Percentiles rank a stretch among this genome's conserved stretches.
phyloP scores from a whole-genome alignment of 2,113 vertebrate genomes.

The Hepsetus odoe region DNA sequence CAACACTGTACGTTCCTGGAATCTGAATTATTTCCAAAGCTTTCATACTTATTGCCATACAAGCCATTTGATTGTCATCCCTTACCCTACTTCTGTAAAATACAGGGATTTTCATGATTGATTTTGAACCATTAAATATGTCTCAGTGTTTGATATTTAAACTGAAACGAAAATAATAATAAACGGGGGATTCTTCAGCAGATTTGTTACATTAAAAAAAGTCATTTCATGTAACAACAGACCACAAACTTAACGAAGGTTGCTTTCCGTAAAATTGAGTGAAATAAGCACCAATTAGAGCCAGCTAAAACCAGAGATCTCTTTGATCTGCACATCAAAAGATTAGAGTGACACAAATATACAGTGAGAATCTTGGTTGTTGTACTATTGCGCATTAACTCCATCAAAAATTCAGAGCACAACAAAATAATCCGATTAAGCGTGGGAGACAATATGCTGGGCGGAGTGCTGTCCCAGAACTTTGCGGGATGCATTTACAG shows the following conservation, averaged over 20 bases:
- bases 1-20: slow-evolving; percentile 58
- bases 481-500: background rate
- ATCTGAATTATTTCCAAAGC: background rate
- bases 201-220: slow-evolving; percentile 13
- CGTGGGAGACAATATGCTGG: slow-evolving; percentile 60
- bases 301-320: slow-evolving; percentile 57
- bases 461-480: slow-evolving; percentile 29
- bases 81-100: background rate
- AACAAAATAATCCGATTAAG: slow-evolving; percentile 69
- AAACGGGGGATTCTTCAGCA: slow-evolving; percentile 26
- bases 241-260: slow-evolving; percentile 65
- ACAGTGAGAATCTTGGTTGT: slow-evolving; percentile 63
- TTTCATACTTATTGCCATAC: slow-evolving; percentile 1
- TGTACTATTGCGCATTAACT: slow-evolving; percentile 64
- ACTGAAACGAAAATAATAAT: slow-evolving; percentile 24
- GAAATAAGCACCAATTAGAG: slow-evolving; percentile 73
- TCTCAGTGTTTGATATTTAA: background rate
- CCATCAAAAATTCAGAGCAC: slow-evolving; percentile 62
- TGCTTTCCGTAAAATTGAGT: slow-evolving; percentile 69
- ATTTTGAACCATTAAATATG: background rate
- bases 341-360: slow-evolving; percentile 65
- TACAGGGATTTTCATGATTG: background rate
- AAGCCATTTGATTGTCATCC: slow-evolving; percentile 16
- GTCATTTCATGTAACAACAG: slow-evolving; percentile 51
- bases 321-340: slow-evolving; percentile 70